Base-by-base conservation (phyloP, 2,797 vertebrate genomes). In the Okamejei kenojei region DNA sequence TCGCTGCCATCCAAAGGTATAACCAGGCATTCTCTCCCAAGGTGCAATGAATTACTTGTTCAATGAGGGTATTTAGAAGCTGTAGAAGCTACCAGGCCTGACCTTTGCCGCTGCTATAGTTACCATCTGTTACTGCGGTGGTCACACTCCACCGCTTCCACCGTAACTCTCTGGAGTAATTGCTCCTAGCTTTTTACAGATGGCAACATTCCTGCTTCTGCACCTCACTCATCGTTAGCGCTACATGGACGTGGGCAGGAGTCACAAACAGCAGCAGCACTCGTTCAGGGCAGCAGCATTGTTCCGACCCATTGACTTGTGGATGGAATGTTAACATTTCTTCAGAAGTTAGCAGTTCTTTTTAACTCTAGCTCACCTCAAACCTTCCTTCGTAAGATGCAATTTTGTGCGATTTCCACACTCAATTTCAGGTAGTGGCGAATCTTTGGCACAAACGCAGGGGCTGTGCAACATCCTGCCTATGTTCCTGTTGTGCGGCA, bases 31-130 rank as follows among this genome's bases (percentile, higher is more conserved):
- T 63, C 63, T 76, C 38, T 76, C 38, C 23, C 38, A 1, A 73
- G 9, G 35, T 54, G 13, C 90, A 76, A 15, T 76, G 26, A 54
- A 54, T 45, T 92, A 76, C 23, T 76, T 7, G 17, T 15, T 76
- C 71, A 45, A 29, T 54, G 29, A 26, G 6, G 73, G 6, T 76
- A 76, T 74, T 76, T 54, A 76, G 35, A 6, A 76, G 38, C 90
- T 76, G 90, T 54, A 54, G 45, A 23, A 92, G 21, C 26, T 29
- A 74, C 38, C 35, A 5, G 54, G 54, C 23, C n/a, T 76, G 90
- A 92, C 71, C 90, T 73, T 38, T 92, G 90, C 21, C 38, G 38
- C 23, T 74, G 54, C 90, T 92, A 92, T 92, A 58, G 68, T 92
- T 92, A 92, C 90, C 38, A 54, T 92, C 71, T 74, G 90, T 74